Percentiles rank a stretch among this genome's conserved stretches.
Evolutionary conservation across 2,888 invertebrate species (phyloP).

Genomic region (Agrypnus murinus): DNA sequence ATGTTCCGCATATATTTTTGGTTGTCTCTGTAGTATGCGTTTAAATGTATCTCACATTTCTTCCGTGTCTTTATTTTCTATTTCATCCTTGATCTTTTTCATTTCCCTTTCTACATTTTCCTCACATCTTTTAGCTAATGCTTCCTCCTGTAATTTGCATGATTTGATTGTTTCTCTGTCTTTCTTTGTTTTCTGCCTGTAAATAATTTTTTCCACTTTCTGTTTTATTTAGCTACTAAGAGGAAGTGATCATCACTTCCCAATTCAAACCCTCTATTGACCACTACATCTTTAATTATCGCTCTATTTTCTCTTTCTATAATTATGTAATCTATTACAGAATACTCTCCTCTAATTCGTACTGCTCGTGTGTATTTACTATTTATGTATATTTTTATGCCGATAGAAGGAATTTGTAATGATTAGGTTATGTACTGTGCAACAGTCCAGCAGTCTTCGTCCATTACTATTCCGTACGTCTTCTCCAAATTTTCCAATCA

Average conservation of each 20-base stretch:
- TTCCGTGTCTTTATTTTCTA: conserved; percentile 27
- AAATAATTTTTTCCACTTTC: conserved; percentile 8
- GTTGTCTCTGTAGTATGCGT: conserved; percentile 18
- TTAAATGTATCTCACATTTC: conserved; percentile 29
- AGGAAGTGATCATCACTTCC: conserved; percentile 32
- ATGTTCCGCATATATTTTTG: conserved; percentile 31
- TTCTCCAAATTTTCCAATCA: too few species aligned
- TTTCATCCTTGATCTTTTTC: conserved; percentile 16
- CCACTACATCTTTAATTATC: conserved; percentile 22
- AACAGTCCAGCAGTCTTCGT: conserved; percentile 7
- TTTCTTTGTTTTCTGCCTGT: conserved; percentile 14
- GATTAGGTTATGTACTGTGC: conserved; percentile 13
- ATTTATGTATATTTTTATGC: conserved; percentile 10
- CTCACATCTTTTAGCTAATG: conserved; percentile 25
- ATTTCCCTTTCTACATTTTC: conserved; percentile 25
- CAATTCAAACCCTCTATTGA: conserved; percentile 19
- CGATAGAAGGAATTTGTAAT: too few species aligned
- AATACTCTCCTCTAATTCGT: conserved; percentile 11
- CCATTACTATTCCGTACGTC: conserved; percentile 14
- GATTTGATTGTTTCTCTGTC: conserved; percentile 11
- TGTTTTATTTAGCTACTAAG: too few species aligned
- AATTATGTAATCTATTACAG: conserved; percentile 8
- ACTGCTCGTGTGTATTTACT: conserved; percentile 11
- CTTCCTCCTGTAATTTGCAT: conserved; percentile 12
- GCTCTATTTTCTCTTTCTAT: conserved; percentile 12